Conservation (phyloP, 2,113 vertebrate species). For the Sorex araneus region DNA sequence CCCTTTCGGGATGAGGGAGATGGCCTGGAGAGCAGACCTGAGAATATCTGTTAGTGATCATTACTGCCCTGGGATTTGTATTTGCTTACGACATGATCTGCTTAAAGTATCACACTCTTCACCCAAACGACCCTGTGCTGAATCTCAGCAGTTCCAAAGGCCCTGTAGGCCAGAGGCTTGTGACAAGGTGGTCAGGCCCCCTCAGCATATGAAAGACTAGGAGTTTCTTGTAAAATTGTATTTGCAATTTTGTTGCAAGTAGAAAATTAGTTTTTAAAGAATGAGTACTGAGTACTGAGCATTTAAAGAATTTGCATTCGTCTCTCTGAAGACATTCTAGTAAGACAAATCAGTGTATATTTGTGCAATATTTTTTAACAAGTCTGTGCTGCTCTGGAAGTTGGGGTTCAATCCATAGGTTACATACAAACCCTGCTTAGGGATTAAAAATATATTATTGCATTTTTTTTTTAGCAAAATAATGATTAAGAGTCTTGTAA, state of each 20-base stretch:
- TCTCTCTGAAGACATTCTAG: neutral
- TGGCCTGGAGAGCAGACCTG: neutral
- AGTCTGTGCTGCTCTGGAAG: slow-evolving; percentile 42
- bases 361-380: neutral
- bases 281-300: neutral
- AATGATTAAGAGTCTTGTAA: neutral
- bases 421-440: neutral
- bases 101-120: neutral
- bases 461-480: neutral
- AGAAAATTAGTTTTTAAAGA: neutral
- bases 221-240: too few relatives aligned
- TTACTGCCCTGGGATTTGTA: neutral
- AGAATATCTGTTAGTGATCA: slow-evolving; percentile 18
- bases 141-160: neutral
- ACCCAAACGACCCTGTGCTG: neutral
- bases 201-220: neutral
- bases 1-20: neutral
- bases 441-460: neutral
- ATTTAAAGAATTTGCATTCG: slow-evolving; percentile 43
- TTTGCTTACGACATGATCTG: neutral
- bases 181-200: neutral
- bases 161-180: neutral
- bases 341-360: neutral
- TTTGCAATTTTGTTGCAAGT: slow-evolving; percentile 15
- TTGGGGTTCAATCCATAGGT: slow-evolving; percentile 32